Evolutionary conservation across 2,797 vertebrate genomes (phyloP).

Genomic region (Peromyscus melanophrys): DNA sequence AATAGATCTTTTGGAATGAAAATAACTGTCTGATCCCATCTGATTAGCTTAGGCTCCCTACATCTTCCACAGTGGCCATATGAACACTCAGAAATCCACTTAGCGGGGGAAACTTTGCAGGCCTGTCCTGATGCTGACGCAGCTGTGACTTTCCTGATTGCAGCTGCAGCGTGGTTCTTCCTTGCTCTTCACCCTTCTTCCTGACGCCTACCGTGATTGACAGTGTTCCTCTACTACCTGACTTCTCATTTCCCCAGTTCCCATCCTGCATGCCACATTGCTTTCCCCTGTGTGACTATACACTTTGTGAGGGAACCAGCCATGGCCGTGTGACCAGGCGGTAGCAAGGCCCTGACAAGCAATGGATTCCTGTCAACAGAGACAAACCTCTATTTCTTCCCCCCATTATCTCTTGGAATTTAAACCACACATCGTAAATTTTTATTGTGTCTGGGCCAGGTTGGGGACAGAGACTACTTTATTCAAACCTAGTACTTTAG

Average conservation of each 20-base stretch:
- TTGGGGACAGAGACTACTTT: slow-evolving; percentile 41
- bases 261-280: neutral
- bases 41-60: neutral
- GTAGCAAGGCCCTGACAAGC: neutral
- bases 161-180: neutral
- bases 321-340: neutral
- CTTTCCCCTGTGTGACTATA: neutral
- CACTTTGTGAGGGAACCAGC: neutral
- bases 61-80: neutral
- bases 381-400: neutral
- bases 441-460: slow-evolving; percentile 23
- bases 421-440: slow-evolving; percentile 20
- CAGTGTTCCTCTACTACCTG: neutral
- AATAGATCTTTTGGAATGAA: neutral
- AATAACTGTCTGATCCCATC: too few species aligned
- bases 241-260: neutral
- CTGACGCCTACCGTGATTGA: neutral
- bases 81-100: neutral
- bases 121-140: neutral
- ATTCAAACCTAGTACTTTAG: neutral
- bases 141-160: neutral
- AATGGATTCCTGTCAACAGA: neutral
- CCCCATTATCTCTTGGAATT: neutral
- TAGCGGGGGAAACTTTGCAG: neutral
- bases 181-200: neutral